phyloP scores from a whole-genome alignment of 2,797 vertebrate genomes.

The Syndactyla subalaris region DNA sequence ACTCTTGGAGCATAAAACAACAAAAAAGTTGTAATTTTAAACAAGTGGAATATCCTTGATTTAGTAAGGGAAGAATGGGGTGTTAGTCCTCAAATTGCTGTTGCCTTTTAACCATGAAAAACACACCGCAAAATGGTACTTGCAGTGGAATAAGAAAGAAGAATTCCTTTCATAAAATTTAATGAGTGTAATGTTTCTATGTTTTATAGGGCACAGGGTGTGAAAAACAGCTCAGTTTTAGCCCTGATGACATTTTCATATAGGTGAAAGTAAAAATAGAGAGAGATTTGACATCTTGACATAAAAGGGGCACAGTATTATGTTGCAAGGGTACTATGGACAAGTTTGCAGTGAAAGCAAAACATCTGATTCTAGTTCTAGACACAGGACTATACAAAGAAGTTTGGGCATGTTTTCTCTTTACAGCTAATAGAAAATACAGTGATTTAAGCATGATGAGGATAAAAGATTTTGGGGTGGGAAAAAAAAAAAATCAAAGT shows the following conservation, averaged over 20 bases:
- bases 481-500: not conserved
- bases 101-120: conserved; percentile 32
- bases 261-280: conserved; percentile 56
- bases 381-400: not conserved
- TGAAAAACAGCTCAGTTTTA: conserved; percentile 64
- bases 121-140: conserved; percentile 2
- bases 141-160: not conserved
- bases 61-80: not conserved
- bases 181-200: conserved; percentile 41
- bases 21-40: not conserved
- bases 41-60: conserved; percentile 5
- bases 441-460: not conserved
- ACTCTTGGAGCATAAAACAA: not conserved
- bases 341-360: not conserved
- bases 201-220: conserved; percentile 42
- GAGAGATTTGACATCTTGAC: conserved; percentile 39
- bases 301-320: not conserved
- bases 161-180: conserved; percentile 61
- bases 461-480: not conserved
- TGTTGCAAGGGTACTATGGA: not conserved
- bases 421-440: conserved; percentile 13
- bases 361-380: conserved; percentile 58
- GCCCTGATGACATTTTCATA: conserved; percentile 64
- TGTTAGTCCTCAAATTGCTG: conserved; percentile 8
- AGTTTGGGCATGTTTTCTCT: conserved; percentile 1